Percentiles rank a stretch among this genome's conserved stretches.
phyloP scores from a whole-genome alignment of 2,797 vertebrate species.

The Molothrus ater region DNA sequence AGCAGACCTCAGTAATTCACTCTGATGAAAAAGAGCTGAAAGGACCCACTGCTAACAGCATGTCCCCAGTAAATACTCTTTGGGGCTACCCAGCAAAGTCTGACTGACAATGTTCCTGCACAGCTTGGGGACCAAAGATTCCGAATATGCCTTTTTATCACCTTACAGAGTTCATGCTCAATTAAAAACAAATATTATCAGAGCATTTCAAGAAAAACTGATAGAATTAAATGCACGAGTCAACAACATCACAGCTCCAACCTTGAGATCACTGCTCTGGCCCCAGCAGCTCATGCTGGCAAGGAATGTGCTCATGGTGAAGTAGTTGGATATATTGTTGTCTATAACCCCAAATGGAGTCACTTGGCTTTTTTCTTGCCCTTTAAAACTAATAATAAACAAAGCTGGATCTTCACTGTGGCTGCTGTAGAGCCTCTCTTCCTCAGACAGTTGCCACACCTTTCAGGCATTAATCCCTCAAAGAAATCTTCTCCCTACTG shows the following conservation, averaged over 20 bases:
- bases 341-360: not conserved
- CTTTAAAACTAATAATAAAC: not conserved
- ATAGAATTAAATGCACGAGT: not conserved
- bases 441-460: not conserved
- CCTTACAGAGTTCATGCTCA: not conserved
- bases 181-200: not conserved
- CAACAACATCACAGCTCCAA: not conserved
- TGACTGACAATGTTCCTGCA: not conserved
- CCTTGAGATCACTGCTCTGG: not conserved
- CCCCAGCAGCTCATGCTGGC: not conserved
- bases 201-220: not conserved
- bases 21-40: not conserved
- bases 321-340: not conserved
- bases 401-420: not conserved
- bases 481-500: conserved; percentile 4
- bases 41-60: not conserved
- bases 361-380: not conserved
- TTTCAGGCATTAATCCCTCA: conserved; percentile 54
- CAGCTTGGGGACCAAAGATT: not conserved
- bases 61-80: not conserved
- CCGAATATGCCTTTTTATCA: not conserved
- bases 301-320: not conserved
- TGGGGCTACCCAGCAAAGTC: not conserved
- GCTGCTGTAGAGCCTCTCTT: not conserved
- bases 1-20: not conserved